phyloP scores from a whole-genome alignment of 1,140 invertebrate genomes.

The Lepidurus packardi region DNA sequence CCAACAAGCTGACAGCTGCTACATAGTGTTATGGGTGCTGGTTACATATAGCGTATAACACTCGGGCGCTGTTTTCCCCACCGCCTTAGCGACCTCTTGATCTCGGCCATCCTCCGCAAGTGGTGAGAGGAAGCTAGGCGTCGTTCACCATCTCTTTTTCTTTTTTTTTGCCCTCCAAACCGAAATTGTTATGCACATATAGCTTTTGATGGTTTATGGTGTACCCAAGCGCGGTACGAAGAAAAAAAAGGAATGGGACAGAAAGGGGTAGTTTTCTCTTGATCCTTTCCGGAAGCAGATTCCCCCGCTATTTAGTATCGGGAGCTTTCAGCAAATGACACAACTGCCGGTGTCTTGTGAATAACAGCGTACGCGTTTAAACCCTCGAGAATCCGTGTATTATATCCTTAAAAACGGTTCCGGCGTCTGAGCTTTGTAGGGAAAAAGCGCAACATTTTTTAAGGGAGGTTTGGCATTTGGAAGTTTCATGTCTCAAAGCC shows the following conservation, averaged over 20 bases:
- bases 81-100: background rate
- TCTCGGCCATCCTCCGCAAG: background rate
- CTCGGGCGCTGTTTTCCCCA: background rate
- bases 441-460: no score
- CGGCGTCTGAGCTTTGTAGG: no score
- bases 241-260: background rate
- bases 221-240: no score
- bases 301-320: background rate
- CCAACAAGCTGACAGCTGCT: slow-evolving; percentile 2
- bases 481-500: slow-evolving; percentile 18
- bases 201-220: background rate
- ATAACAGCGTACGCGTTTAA: background rate
- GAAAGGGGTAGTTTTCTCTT: background rate
- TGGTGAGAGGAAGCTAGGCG: background rate
- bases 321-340: background rate
- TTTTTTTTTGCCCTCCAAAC: background rate
- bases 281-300: background rate
- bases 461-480: no score
- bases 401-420: no score
- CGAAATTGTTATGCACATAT: background rate
- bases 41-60: background rate
- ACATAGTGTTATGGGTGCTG: background rate
- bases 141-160: background rate
- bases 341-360: slow-evolving; percentile 15
- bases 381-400: no score